phyloP scores from a whole-genome alignment of 2,797 vertebrate genomes.

The Gymnoscopelus braueri region DNA sequence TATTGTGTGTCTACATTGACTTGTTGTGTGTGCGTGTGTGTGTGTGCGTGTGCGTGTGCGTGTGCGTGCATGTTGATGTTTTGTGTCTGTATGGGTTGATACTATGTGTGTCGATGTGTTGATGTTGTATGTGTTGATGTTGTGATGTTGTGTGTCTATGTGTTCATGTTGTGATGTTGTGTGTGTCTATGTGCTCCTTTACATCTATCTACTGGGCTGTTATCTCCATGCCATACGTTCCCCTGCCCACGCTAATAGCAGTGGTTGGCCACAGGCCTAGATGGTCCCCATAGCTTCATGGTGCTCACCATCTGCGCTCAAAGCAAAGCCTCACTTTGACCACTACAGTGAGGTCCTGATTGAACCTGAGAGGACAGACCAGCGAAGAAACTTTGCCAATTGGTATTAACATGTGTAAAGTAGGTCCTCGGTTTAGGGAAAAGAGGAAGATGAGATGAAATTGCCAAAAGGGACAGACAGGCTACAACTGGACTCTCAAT shows the following conservation, averaged over 20 bases:
- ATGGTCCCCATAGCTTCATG: slow-evolving; percentile 65
- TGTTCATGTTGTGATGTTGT: too few species aligned
- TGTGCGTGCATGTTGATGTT: too few species aligned
- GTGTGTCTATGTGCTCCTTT: slow-evolving; percentile 30
- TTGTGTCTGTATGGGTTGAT: too few species aligned
- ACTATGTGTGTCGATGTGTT: too few species aligned
- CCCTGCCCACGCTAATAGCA: slow-evolving; percentile 49
- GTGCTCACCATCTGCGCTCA: slow-evolving; percentile 73
- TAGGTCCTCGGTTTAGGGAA: slow-evolving; percentile 2
- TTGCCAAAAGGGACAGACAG: slow-evolving; percentile 20
- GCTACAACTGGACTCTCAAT: neutral
- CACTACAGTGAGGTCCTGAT: slow-evolving; percentile 54
- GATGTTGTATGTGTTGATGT: too few species aligned
- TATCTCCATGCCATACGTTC: slow-evolving; percentile 41
- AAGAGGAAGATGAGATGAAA: slow-evolving; percentile 16
- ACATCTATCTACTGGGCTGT: slow-evolving; percentile 47
- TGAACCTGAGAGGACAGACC: slow-evolving; percentile 55
- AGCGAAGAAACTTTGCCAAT: slow-evolving; percentile 6
- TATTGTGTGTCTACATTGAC: neutral
- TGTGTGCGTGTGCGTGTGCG: too few species aligned
- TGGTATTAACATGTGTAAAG: slow-evolving; percentile 6
- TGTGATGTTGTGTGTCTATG: too few species aligned
- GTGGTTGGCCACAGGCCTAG: slow-evolving; percentile 64
- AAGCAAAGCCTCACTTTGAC: slow-evolving; percentile 52
- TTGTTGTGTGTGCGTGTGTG: too few species aligned